Base-by-base conservation (phyloP, 2,797 vertebrate genomes). In the Argyrosomus regius region DNA sequence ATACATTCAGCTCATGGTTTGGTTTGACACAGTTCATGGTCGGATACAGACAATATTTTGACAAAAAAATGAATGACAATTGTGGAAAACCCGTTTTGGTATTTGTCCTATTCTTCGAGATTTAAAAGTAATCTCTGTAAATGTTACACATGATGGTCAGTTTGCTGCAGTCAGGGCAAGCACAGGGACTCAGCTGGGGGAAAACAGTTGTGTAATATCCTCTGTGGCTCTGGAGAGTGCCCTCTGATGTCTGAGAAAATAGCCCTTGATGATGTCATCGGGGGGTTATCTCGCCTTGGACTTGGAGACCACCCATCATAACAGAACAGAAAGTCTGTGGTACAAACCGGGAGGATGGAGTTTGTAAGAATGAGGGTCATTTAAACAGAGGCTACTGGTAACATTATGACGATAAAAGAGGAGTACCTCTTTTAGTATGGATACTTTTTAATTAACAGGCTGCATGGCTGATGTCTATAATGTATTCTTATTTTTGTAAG, bases 221-320 rank as follows among this genome's bases (percentile, higher is more conserved):
- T 49, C 53, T 22, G 12, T 60, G 16, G 68, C 11, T 31, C 58
- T 12, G 12, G 22, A 20, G 61, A 28, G 48, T 46, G 50, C 52
- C 63, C 41, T 61, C 39, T 16, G 60, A 83, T 58, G 48, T 63
- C 31, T 17, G 53, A 66, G 24, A 62, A 74, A 78, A 75, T 24
- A 65, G 63, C 45, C 49, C 6, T 62, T 53, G 67, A 75, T 74
- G 65, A 72, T 66, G 59, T 72, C 67, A 69, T 54, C 20, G 4
- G 26, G 59, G 22, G 58, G 57, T 71, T 65, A 48, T 77, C 56
- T 70, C 1, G 0, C 56, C 8, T 20, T 43, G 17, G 8, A 49
- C 58, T 39, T 12, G n/a, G 46, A 73, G 20, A 53, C 45, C 31
- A 53, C 39, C 39, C 57, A 60, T 76, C 64, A 61, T 12, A 60